These are phyloP conservation scores for Zaprionus lineosus DNA, from an alignment of 2,888 invertebrate genomes.

Conservation along the genomic window DNA sequence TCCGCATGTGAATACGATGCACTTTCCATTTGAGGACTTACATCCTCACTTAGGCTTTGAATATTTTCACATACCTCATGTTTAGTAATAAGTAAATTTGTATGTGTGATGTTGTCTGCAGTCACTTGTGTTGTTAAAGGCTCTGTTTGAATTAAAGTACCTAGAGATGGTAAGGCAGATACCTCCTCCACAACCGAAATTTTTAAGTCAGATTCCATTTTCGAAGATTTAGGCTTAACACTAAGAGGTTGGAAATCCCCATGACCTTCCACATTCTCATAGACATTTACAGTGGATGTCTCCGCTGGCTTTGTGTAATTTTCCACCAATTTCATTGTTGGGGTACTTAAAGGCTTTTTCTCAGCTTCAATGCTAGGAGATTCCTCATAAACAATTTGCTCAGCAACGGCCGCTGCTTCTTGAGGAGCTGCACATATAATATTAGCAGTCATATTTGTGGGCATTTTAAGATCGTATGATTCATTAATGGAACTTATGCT, in stretches of 20 bases:
- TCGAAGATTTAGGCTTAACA: constrained; percentile 22
- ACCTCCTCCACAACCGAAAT: constrained; percentile 71
- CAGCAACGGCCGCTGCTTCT: constrained; percentile 58
- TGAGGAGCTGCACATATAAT: constrained; percentile 41
- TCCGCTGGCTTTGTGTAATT: constrained; percentile 40
- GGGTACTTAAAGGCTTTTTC: not conserved
- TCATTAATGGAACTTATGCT: constrained; percentile 67
- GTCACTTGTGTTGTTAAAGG: constrained; percentile 20
- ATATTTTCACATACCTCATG: constrained; percentile 62
- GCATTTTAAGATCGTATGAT: constrained; percentile 60
- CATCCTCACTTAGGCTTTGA: constrained; percentile 24
- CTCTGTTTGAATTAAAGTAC: constrained; percentile 22
- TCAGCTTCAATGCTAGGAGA: constrained; percentile 17
- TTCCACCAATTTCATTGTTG: constrained; percentile 27
- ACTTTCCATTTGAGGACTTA: constrained; percentile 20
- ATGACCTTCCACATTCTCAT: constrained; percentile 65
- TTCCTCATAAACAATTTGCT: constrained; percentile 64
- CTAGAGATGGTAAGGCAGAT: constrained; percentile 44
- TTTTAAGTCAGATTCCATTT: constrained; percentile 52
- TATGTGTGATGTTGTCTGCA: constrained; percentile 28
- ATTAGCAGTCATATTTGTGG: constrained; percentile 48
- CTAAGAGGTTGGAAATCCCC: constrained; percentile 55
- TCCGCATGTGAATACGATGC: constrained; percentile 38
- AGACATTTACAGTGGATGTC: constrained; percentile 57
- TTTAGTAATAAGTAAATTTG: constrained; percentile 55